phyloP scores from a whole-genome alignment of 92 coral and sea anemone species.

The Pocillopora meandrina region DNA sequence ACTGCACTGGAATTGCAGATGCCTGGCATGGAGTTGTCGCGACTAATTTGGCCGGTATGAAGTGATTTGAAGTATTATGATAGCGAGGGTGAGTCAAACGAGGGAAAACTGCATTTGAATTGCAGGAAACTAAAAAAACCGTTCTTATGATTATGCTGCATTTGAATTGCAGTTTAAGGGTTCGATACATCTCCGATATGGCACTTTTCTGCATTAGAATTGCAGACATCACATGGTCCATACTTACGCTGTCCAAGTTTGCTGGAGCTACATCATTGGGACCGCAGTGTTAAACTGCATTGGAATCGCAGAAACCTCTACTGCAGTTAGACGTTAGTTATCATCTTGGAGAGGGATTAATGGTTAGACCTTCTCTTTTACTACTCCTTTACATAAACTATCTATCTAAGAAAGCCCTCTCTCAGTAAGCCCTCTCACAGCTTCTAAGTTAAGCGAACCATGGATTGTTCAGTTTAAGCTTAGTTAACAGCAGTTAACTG shows the following conservation, averaged over 20 bases:
- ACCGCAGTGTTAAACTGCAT: slow-evolving; percentile 4
- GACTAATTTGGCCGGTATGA: not conserved
- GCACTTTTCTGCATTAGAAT: slow-evolving; percentile 37
- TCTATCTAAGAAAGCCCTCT: not conserved
- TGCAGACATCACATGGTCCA: slow-evolving; percentile 25
- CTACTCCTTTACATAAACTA: not conserved
- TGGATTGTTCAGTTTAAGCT: not conserved
- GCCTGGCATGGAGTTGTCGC: not conserved
- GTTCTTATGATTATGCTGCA: not conserved
- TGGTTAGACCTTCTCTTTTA: not conserved
- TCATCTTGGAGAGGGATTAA: not conserved
- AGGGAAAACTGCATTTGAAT: slow-evolving; percentile 44
- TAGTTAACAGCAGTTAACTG: not conserved
- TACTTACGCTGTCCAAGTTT: slow-evolving; percentile 24
- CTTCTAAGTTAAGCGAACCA: not conserved
- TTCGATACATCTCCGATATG: not conserved
- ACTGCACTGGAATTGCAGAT: slow-evolving; percentile 50
- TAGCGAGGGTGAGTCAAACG: not conserved
- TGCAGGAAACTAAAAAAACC: slow-evolving; percentile 15
- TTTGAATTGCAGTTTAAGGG: not conserved
- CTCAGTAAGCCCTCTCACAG: slow-evolving; percentile 7
- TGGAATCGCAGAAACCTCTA: slow-evolving; percentile 23
- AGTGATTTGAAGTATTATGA: not conserved
- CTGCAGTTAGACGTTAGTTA: slow-evolving; percentile 31
- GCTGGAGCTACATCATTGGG: not conserved